Evolutionary conservation across 2,888 invertebrate species (phyloP).

Genomic region (Odontocerum albicorne): DNA sequence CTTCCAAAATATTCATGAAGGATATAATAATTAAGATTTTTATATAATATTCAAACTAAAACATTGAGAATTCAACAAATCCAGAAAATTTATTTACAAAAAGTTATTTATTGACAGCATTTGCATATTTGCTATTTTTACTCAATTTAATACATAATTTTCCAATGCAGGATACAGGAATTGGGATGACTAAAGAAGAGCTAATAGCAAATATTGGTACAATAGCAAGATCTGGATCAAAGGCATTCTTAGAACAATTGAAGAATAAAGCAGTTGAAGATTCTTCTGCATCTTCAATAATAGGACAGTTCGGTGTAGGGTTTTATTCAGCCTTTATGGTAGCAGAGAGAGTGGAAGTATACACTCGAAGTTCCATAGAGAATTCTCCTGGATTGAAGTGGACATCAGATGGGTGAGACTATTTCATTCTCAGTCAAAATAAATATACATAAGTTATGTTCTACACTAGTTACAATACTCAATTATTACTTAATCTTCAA

Average conservation of each 20-base stretch:
- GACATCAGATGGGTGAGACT: slow-evolving; percentile 83
- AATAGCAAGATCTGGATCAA: slow-evolving; percentile 95
- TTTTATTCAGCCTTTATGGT: slow-evolving; percentile 99
- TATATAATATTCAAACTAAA: too few species aligned
- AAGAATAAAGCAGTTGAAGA: slow-evolving; percentile 64
- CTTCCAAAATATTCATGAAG: too few species aligned
- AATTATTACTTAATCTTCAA: too few species aligned
- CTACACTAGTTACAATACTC: too few species aligned
- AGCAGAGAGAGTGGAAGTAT: slow-evolving; percentile 92
- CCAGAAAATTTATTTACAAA: too few species aligned
- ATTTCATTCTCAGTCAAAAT: too few species aligned
- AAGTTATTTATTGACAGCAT: too few species aligned
- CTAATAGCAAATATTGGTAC: slow-evolving; percentile 89
- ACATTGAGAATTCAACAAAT: too few species aligned
- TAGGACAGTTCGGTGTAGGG: slow-evolving; percentile 98
- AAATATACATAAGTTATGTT: too few species aligned
- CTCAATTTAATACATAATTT: background rate
- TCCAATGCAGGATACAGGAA: slow-evolving; percentile 78
- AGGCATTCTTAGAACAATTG: slow-evolving; percentile 85
- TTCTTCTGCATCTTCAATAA: slow-evolving; percentile 74
- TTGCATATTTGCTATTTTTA: background rate
- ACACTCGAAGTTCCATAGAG: slow-evolving; percentile 68
- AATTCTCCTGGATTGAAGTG: slow-evolving; percentile 79
- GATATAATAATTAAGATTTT: too few species aligned
- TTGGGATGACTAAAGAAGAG: slow-evolving; percentile 95